Evolutionary conservation across 2,888 invertebrate species (phyloP), one percentile per base, ranked within the genome.

Genomic region (Leucania comma): DNA sequence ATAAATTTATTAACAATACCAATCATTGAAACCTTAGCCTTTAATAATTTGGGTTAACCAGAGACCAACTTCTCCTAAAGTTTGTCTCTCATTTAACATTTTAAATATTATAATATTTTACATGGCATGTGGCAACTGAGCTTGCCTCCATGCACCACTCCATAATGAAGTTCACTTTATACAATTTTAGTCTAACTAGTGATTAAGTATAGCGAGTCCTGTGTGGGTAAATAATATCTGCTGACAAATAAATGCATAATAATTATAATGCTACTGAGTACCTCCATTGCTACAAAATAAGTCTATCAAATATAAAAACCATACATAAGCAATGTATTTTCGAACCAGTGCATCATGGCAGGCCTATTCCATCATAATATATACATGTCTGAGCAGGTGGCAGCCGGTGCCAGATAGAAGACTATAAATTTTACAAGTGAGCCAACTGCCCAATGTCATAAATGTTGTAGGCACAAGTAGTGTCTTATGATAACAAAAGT

Each of bases 1-100:
- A 86, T 88, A 88, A 88, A 89, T 91, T 92, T 92, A 92, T 89
- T 93, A 92, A 90, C 90, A 92, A 88, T 90, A 90, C 90, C 90
- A 92, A 90, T 90, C 86, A 85, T 89, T 90, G 87, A 88, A 89
- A 89, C 80, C 90, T 90, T 91, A 91, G 81, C 86, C 87, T 88
- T 84, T 72, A 78, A 83, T 81, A 85, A 85, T 88, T 84, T 83
- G 71, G 80, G 85, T 86, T 85, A 86, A 86, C 68, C 78, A 81
- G 84, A 88, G 84, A 83, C 79, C 81, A 83, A 83, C 80, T 78
- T 42, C 22, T 56, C n/a, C 32, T 35, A 10, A 62, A 68, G 78
- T 83, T 82, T 84, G 68, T 80, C 84, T 84, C 80, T 84, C 50
- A 62, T 79, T 79, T 86, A 88, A 87, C 85, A 84, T 82, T 75